Evolutionary conservation across 2,797 vertebrate genomes (phyloP).

Genomic region (Halcyon chelicuti): DNA sequence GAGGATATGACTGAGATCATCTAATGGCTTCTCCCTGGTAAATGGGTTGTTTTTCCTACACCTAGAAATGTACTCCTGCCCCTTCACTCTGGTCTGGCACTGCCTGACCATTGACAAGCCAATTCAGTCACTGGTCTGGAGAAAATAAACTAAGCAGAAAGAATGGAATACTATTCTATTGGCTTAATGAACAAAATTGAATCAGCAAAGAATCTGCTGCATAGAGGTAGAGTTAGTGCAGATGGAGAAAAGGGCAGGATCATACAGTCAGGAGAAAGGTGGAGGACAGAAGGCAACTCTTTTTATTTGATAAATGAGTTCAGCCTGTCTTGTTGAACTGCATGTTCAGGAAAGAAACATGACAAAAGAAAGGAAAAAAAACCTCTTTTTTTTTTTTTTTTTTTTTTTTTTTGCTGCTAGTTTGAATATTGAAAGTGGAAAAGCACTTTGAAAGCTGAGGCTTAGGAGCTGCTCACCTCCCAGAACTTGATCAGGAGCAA

Average conservation of each 20-base stretch:
- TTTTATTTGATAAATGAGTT: background rate
- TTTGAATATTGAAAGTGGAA: background rate
- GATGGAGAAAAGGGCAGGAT: background rate
- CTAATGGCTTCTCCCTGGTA: background rate
- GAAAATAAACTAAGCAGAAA: constrained; percentile 1
- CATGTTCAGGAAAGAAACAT: background rate
- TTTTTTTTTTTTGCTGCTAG: background rate
- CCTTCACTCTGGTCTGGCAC: background rate
- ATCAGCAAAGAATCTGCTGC: constrained; percentile 8
- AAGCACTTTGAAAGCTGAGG: background rate
- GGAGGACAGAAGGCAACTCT: background rate
- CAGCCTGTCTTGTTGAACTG: background rate
- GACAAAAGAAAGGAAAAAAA: background rate
- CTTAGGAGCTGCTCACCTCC: background rate
- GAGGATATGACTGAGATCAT: background rate
- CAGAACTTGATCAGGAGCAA: background rate
- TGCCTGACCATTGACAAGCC: background rate
- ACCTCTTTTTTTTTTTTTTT: background rate
- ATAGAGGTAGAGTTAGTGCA: background rate
- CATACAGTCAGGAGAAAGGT: background rate
- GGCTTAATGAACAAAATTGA: constrained; percentile 11
- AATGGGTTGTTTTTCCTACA: background rate
- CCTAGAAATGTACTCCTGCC: background rate
- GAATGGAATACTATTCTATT: background rate
- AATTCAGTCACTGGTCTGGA: background rate